Conservation (phyloP, 2,113 vertebrate species). For the Asarcornis scutulata region DNA sequence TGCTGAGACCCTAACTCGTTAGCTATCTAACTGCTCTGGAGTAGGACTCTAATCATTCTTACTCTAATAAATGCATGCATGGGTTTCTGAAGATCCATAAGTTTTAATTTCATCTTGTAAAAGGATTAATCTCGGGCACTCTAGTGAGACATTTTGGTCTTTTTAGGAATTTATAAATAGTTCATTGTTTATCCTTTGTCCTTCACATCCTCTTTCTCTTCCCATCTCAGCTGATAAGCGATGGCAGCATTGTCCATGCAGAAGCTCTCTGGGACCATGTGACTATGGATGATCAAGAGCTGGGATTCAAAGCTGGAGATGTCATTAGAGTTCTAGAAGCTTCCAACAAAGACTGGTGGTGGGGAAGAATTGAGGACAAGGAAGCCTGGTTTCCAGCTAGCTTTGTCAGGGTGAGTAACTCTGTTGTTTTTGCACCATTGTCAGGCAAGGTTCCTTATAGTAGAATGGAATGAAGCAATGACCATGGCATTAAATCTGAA, state of each 20-base stretch:
- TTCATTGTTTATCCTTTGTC: background rate
- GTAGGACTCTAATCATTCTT: background rate
- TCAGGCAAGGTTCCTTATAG: background rate
- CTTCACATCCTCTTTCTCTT: conserved; percentile 7
- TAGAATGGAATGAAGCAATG: background rate
- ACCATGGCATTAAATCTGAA: background rate
- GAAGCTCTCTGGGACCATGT: conserved; percentile 99
- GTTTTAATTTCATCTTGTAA: background rate
- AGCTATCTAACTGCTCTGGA: background rate
- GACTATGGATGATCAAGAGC: conserved; percentile 97
- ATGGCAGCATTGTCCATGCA: conserved; percentile 87
- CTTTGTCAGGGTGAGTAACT: conserved; percentile 89
- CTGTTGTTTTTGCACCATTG: background rate
- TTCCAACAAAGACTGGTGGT: conserved; percentile 97
- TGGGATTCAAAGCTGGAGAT: conserved; percentile 96
- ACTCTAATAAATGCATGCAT: background rate
- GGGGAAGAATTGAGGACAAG: conserved; percentile 89
- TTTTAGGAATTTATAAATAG: background rate
- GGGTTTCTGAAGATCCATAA: background rate
- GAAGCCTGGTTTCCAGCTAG: conserved; percentile 97
- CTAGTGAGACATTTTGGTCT: background rate
- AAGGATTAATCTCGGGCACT: background rate
- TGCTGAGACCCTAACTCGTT: background rate
- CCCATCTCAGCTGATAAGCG: conserved; percentile 77
- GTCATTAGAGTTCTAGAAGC: conserved; percentile 95